Evolutionary conservation across 2,888 invertebrate species (phyloP).

Genomic region (Gnatocerus cornutus): DNA sequence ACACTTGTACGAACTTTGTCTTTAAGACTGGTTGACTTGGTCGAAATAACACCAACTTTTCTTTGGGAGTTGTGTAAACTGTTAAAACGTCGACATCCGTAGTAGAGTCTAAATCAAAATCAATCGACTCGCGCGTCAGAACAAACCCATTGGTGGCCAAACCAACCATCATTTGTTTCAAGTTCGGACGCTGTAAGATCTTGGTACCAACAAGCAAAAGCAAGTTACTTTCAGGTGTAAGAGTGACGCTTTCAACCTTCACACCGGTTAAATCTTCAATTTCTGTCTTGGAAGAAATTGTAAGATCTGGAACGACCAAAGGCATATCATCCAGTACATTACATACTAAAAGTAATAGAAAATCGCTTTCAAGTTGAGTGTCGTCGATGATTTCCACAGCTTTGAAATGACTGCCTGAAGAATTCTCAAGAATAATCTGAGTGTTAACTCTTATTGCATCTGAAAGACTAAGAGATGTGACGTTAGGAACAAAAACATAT

Average conservation of each 20-base stretch:
- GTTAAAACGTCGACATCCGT: slow-evolving; percentile 16
- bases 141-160: slow-evolving; percentile 27
- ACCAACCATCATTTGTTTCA: too few species aligned
- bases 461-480: slow-evolving; percentile 53
- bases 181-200: too few species aligned
- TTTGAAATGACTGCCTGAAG: slow-evolving; percentile 71
- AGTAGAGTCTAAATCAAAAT: slow-evolving; percentile 8
- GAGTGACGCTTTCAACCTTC: too few species aligned
- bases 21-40: not conserved
- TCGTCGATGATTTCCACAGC: slow-evolving; percentile 57
- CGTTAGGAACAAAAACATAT: slow-evolving; percentile 82
- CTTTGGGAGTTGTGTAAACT: slow-evolving; percentile 14
- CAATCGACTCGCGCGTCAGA: slow-evolving; percentile 34
- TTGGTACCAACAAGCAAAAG: slow-evolving; percentile 4
- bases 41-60: slow-evolving; percentile 40
- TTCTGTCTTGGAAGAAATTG: not conserved
- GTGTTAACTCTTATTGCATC: too few species aligned
- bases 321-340: slow-evolving; percentile 13
- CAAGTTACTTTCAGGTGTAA: slow-evolving; percentile 9
- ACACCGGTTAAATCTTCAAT: not conserved
- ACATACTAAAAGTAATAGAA: slow-evolving; percentile 3
- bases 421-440: too few species aligned
- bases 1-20: slow-evolving; percentile 16
- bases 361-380: not conserved
- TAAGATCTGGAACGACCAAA: not conserved